A percentile compares a stretch with the other conserved stretches of the same genome.
Evolutionary conservation across 2,888 invertebrate species (phyloP).

Genomic region (Hymenopus coronatus): DNA sequence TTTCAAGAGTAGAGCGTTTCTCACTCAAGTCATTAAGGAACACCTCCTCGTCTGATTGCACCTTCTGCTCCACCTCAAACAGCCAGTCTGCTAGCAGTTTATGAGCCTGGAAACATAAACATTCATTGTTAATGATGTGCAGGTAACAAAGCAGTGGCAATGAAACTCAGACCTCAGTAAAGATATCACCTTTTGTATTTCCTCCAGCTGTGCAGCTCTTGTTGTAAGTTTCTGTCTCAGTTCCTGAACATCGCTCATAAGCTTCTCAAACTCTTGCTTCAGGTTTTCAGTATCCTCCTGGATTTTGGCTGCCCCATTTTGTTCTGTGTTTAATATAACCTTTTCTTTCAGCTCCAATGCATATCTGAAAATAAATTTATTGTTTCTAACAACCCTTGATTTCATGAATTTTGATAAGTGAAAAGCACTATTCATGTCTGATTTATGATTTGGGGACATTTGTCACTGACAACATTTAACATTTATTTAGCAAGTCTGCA

Average conservation of each 20-base stretch:
- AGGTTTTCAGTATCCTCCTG: conserved; percentile 87
- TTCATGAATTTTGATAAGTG: neutral
- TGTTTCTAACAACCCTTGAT: neutral
- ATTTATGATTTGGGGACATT: no score
- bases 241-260: conserved; percentile 77
- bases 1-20: conserved; percentile 85
- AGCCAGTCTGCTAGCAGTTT: conserved; percentile 83
- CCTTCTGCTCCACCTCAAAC: conserved; percentile 81
- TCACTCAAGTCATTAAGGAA: conserved; percentile 82
- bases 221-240: conserved; percentile 70
- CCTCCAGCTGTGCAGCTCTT: conserved; percentile 77
- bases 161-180: neutral
- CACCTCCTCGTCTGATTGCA: conserved; percentile 64
- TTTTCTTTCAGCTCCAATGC: conserved; percentile 88
- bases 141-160: neutral
- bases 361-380: conserved; percentile 49
- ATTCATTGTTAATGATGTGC: neutral
- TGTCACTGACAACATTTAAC: no score
- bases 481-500: no score
- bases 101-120: conserved; percentile 49
- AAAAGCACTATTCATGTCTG: no score
- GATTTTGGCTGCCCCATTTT: conserved; percentile 81
- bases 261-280: conserved; percentile 85
- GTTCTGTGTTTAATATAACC: conserved; percentile 89
- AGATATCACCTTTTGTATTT: conserved; percentile 43